Base-by-base conservation (phyloP, 2,113 vertebrate genomes). In the Columba livia region DNA sequence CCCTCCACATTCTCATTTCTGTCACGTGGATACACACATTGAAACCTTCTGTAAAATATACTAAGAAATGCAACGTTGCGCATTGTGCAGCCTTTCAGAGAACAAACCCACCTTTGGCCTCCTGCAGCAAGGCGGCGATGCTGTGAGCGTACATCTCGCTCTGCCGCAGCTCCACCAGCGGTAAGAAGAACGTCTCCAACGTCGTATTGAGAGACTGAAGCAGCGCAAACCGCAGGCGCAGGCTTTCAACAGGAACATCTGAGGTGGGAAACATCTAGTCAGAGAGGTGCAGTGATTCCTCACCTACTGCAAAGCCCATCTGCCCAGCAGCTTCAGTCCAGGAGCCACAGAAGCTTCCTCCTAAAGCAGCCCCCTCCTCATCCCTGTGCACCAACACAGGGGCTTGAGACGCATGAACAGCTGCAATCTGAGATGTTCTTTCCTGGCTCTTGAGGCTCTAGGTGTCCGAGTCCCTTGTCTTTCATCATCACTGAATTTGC, bases 181-280 rank as follows among this genome's bases (percentile, higher is more conserved):
- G 99, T 34, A 99, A 97, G 98, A 99, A 99, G 98, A 99, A 99
- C 1, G 98, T 99, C 98, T 99, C 99, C 95, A 99, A 88, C 0
- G 98, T 99, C 77, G 98, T 99, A 96, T 99, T 99, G 80, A 99
- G 98, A 14, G 99, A 99, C 98, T 99, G 99, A 7, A 99, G 98
- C 72, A 99, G 97, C 4, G 99, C 99, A 19, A 99, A 99, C 36
- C 99, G 99, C 13, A 99, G 97, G 47, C 99, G 98, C 9, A 99
- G 96, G 72, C 99, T 99, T 98, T 99, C 99, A 13, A 99, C 98
- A 0, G 99, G 99, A 28, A 99, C 98, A 8, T 97, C 99, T 99
- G 96, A 1, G 28, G 34, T 9, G 31, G 62, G 60, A 64, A 94
- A 87, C 58, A 42, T 19, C 51, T 56, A 47, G 36, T 60, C 2